Evolutionary conservation across 2,797 vertebrate genomes (phyloP).

Genomic region (Antennarius maculatus): DNA sequence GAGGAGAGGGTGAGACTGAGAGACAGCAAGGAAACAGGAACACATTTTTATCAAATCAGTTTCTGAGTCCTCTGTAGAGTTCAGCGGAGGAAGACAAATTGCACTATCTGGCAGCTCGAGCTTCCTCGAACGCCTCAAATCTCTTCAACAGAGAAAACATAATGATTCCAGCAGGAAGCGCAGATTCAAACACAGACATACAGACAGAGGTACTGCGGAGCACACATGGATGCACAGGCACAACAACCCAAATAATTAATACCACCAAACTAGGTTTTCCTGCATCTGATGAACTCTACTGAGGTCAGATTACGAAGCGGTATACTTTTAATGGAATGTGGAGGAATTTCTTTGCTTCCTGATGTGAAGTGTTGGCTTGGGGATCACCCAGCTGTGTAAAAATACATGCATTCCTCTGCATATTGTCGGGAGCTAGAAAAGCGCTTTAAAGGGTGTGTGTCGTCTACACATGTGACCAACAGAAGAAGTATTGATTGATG

Average conservation of each 20-base stretch:
- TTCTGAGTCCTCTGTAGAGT: constrained; percentile 27
- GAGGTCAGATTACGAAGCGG: too few relatives aligned
- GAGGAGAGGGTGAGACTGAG: constrained; percentile 14
- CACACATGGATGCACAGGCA: background rate
- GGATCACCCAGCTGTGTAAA: constrained; percentile 38
- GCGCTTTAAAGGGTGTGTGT: too few relatives aligned
- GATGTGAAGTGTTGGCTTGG: constrained; percentile 32
- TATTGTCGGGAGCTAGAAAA: background rate
- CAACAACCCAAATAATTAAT: background rate
- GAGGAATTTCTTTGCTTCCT: constrained; percentile 41
- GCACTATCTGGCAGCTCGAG: constrained; percentile 36
- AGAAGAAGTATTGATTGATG: background rate
- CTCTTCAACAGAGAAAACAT: constrained; percentile 36
- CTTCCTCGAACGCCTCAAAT: constrained; percentile 35
- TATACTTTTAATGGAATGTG: background rate
- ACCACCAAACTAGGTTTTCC: background rate
- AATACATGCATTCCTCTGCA: constrained; percentile 34
- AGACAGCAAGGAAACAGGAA: constrained; percentile 33
- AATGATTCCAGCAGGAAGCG: constrained; percentile 50
- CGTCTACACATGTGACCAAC: background rate
- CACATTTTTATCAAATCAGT: constrained; percentile 59
- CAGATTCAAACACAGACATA: constrained; percentile 11
- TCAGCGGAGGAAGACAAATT: constrained; percentile 49
- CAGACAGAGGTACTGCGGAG: background rate
- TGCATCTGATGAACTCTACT: background rate